A percentile compares a stretch with the other conserved stretches of the same genome.
Conservation (phyloP, 92 coral and sea anemone genomes). For the Bergia sp. region DNA sequence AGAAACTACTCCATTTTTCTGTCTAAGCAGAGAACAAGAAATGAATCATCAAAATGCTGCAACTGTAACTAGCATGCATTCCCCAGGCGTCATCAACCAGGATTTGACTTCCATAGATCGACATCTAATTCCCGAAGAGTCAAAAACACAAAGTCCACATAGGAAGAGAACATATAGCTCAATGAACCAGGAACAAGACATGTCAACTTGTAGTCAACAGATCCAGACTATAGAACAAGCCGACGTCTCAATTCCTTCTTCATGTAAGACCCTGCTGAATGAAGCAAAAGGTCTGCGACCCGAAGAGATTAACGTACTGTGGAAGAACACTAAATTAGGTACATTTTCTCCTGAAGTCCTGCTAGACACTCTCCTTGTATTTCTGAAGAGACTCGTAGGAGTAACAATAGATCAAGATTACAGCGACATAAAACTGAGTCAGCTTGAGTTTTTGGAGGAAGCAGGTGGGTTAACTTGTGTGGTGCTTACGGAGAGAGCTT, state of each 20-base stretch:
- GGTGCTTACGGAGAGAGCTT: not conserved
- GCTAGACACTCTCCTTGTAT: slow-evolving; percentile 5
- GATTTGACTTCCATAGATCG: not conserved
- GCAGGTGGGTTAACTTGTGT: not conserved
- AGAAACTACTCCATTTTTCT: not conserved
- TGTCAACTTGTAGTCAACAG: not conserved
- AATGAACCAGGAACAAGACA: not conserved
- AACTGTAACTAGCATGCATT: not conserved
- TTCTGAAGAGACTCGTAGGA: slow-evolving; percentile 13
- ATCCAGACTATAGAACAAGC: not conserved
- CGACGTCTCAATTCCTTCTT: not conserved
- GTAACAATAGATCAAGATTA: slow-evolving; percentile 5
- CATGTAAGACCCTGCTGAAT: not conserved
- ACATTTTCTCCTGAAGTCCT: slow-evolving; percentile 8
- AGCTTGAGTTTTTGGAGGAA: not conserved
- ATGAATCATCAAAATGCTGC: not conserved
- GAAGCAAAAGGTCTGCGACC: not conserved
- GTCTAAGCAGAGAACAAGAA: not conserved
- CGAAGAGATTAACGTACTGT: slow-evolving; percentile 1
- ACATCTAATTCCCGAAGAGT: not conserved
- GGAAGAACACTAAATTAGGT: slow-evolving; percentile 10
- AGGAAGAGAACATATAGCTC: slow-evolving; percentile 9
- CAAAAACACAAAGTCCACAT: slow-evolving; percentile 1
- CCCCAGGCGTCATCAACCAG: not conserved
- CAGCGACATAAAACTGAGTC: not conserved